Evolutionary conservation across 1,140 invertebrate genomes (phyloP).

Genomic region (Gerris buenoi): DNA sequence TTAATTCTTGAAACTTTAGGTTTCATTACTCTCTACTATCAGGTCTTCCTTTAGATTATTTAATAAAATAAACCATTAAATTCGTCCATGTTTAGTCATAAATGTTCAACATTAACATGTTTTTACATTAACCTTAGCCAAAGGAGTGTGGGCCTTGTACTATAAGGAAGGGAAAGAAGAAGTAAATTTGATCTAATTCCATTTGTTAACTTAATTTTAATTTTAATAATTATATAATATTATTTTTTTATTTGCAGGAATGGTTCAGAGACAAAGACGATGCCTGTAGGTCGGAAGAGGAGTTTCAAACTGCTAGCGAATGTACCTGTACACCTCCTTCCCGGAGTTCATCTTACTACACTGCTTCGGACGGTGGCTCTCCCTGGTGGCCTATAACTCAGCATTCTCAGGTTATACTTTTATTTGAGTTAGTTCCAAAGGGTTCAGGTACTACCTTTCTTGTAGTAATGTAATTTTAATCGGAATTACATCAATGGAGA

Average conservation of each 20-base stretch:
- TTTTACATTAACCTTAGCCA: too few relatives aligned
- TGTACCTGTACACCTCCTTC: conserved; percentile 45
- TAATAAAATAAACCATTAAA: too few relatives aligned
- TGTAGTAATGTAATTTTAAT: background rate
- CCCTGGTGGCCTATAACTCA: conserved; percentile 43
- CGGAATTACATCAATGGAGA: background rate
- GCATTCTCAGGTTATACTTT: conserved; percentile 40
- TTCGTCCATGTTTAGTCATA: too few relatives aligned
- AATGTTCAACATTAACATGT: too few relatives aligned
- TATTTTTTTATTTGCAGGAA: conserved; percentile 11
- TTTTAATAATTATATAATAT: too few relatives aligned
- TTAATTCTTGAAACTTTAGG: too few relatives aligned
- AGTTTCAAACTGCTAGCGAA: conserved; percentile 52
- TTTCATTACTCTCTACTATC: too few relatives aligned
- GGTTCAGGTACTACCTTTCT: background rate
- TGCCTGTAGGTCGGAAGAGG: conserved; percentile 31
- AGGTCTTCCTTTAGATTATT: too few relatives aligned
- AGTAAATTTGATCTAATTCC: too few relatives aligned
- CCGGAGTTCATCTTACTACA: conserved; percentile 46
- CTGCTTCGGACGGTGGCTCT: conserved; percentile 43
- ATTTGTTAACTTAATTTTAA: too few relatives aligned
- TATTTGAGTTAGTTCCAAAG: background rate
- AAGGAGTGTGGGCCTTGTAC: too few relatives aligned
- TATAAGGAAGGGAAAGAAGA: too few relatives aligned
- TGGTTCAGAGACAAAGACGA: conserved; percentile 11